Evolutionary conservation across 2,888 invertebrate genomes (phyloP).

Genomic region (Zonitis immaculata): DNA sequence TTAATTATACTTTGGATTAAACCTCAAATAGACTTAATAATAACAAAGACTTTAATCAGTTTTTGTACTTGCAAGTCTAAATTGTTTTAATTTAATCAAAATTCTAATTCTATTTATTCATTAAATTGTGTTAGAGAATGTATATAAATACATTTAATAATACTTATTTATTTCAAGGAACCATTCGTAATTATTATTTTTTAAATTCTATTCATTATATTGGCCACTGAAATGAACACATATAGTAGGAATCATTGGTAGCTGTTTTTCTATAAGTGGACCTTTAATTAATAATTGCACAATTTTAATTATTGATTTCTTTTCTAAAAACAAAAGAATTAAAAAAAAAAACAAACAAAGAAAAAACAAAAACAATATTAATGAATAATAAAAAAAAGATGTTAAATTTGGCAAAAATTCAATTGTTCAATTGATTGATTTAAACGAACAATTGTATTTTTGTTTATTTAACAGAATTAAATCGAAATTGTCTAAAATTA

Average conservation of each 20-base stretch:
- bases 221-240: conserved; percentile 38
- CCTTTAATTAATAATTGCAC: conserved; percentile 19
- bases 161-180: conserved; percentile 25
- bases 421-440: conserved; percentile 8
- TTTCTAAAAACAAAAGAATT: too few species aligned
- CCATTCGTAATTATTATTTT: conserved; percentile 18
- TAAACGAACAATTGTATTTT: conserved; percentile 5
- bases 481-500: background rate
- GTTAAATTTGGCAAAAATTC: background rate
- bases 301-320: background rate
- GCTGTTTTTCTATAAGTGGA: conserved; percentile 25
- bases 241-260: conserved; percentile 39
- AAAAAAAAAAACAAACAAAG: too few species aligned
- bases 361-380: too few species aligned
- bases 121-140: background rate
- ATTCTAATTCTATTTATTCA: background rate
- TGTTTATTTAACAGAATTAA: background rate
- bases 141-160: background rate
- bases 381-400: too few species aligned
- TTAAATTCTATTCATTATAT: conserved; percentile 30
- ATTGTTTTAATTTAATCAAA: conserved; percentile 2
- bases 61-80: conserved; percentile 6
- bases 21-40: conserved; percentile 5
- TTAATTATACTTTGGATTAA: conserved; percentile 13
- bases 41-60: conserved; percentile 1